Conservation (phyloP, 2,797 vertebrate species). For the Psittacula echo region DNA sequence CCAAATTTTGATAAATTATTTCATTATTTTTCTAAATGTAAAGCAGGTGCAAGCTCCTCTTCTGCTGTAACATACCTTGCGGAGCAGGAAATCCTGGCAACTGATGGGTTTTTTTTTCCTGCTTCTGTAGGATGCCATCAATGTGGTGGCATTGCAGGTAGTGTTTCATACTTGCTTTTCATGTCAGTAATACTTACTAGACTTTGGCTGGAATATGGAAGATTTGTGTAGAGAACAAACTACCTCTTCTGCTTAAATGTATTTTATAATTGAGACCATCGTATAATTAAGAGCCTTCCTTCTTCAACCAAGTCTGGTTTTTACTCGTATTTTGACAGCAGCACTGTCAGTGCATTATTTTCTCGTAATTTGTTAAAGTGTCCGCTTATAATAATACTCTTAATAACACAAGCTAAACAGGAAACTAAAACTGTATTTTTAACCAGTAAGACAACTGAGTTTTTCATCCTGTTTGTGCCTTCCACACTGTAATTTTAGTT, state of each 20-base stretch:
- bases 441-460: neutral
- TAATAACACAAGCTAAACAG: neutral
- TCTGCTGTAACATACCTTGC: rapidly evolving
- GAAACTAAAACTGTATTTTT: neutral
- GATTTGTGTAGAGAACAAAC: neutral
- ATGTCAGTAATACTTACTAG: neutral
- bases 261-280: neutral
- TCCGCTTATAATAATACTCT: neutral
- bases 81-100: neutral
- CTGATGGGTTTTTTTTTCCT: neutral
- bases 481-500: neutral
- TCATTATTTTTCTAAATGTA: neutral
- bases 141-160: neutral
- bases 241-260: neutral
- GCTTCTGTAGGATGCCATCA: neutral
- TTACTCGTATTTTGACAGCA: neutral
- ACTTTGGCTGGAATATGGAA: neutral
- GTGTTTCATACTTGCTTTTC: neutral
- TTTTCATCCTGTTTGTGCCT: neutral
- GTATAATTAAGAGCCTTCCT: neutral
- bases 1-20: neutral
- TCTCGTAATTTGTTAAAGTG: neutral
- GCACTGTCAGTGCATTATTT: neutral
- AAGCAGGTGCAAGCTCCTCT: neutral
- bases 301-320: neutral